phyloP scores from a whole-genome alignment of 2,797 vertebrate species.

The Lophotriccus pileatus region DNA sequence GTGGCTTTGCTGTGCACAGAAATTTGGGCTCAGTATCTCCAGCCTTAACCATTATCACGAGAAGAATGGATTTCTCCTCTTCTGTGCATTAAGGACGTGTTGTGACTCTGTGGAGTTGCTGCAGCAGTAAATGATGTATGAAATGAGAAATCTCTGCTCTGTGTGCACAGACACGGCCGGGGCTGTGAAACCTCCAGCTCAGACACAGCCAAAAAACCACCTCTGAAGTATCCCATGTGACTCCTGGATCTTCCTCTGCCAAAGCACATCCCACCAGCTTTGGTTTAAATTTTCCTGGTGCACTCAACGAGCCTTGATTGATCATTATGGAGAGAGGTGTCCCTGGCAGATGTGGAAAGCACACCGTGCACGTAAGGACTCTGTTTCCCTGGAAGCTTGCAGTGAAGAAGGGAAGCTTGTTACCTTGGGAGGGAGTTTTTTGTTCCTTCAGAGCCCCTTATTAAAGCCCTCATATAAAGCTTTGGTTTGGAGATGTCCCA shows the following conservation, averaged over 20 bases:
- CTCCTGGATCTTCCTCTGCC: neutral
- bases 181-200: neutral
- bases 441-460: neutral
- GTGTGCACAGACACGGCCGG: neutral
- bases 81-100: slow-evolving; percentile 39
- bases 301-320: neutral
- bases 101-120: slow-evolving; percentile 64
- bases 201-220: neutral
- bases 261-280: neutral
- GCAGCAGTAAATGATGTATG: slow-evolving; percentile 75
- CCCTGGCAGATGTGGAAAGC: neutral
- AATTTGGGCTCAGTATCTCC: neutral
- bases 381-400: neutral
- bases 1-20: neutral
- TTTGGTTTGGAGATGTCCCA: neutral
- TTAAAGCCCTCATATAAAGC: neutral
- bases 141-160: slow-evolving; percentile 73
- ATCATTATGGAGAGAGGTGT: neutral
- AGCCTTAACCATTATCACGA: neutral
- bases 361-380: accelerated
- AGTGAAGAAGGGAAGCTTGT: accelerated
- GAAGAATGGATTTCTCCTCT: slow-evolving; percentile 31
- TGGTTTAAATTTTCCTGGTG: neutral
- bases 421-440: neutral
- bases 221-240: neutral